Percentiles rank a stretch among this genome's conserved stretches.
These are phyloP conservation scores for Orthonevra nobilis DNA, from an alignment of 2,888 invertebrate genomes.

Conservation along the genomic window DNA sequence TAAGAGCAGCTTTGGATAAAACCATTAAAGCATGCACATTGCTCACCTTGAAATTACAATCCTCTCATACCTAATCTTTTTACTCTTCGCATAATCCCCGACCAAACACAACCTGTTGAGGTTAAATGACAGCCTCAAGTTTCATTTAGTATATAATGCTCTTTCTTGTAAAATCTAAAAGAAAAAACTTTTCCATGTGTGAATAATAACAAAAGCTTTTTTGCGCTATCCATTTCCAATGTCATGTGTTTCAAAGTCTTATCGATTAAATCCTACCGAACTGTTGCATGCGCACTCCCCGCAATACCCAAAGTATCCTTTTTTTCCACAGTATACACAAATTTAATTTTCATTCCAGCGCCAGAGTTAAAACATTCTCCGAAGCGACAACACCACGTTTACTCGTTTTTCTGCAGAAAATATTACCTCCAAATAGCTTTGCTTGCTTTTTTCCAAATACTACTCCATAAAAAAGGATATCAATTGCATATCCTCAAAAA, in stretches of 20 bases:
- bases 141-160: too few species aligned
- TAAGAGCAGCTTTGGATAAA: too few species aligned
- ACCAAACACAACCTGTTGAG: constrained; percentile 18
- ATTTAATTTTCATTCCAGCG: constrained; percentile 51
- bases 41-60: constrained; percentile 5
- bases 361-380: constrained; percentile 55
- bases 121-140: background rate
- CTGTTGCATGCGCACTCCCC: constrained; percentile 67
- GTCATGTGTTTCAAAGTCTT: constrained; percentile 41
- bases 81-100: background rate
- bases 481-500: constrained; percentile 17
- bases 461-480: constrained; percentile 31
- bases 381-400: constrained; percentile 30
- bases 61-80: background rate
- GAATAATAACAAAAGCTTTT: background rate
- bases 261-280: constrained; percentile 53
- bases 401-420: constrained; percentile 27
- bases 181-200: too few species aligned
- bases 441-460: background rate
- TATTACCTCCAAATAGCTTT: background rate
- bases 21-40: too few species aligned
- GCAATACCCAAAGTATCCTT: constrained; percentile 1
- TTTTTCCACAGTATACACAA: constrained; percentile 53
- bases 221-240: constrained; percentile 16
- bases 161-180: too few species aligned